Conservation (phyloP, 2,888 invertebrate genomes). For the Machimus atricapillus region DNA sequence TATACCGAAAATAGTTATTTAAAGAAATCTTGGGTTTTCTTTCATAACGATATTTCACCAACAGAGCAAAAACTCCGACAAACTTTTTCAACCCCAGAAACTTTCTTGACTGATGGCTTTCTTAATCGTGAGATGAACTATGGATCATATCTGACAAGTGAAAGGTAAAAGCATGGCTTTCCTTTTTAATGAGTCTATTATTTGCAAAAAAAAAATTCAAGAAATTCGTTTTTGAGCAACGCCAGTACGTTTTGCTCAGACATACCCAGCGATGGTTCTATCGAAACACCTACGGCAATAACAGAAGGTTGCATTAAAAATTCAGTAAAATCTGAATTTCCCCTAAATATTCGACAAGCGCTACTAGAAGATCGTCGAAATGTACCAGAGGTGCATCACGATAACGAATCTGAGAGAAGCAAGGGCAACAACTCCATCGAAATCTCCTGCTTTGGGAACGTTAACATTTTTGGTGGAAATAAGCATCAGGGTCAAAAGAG, state of each 20-base stretch:
- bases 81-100: constrained; percentile 60
- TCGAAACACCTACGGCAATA: background rate
- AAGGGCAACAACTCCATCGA: background rate
- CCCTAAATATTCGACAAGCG: background rate
- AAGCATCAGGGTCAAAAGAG: constrained; percentile 47
- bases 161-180: constrained; percentile 50
- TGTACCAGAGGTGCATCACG: background rate
- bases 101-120: constrained; percentile 54
- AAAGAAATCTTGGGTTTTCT: constrained; percentile 59
- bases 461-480: constrained; percentile 51
- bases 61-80: constrained; percentile 58
- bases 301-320: background rate
- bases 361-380: background rate
- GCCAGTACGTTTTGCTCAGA: constrained; percentile 61
- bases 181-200: background rate
- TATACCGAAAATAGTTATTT: constrained; percentile 59
- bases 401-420: background rate
- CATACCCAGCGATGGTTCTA: constrained; percentile 54
- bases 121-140: constrained; percentile 57
- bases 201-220: constrained; percentile 6
- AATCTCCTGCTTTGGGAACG: constrained; percentile 56
- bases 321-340: background rate
- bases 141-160: constrained; percentile 57
- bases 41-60: constrained; percentile 53
- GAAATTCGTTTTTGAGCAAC: constrained; percentile 53